A percentile compares a stretch with the other conserved stretches of the same genome.
Evolutionary conservation across 2,888 invertebrate genomes (phyloP).

Genomic region (Thyatira batis): DNA sequence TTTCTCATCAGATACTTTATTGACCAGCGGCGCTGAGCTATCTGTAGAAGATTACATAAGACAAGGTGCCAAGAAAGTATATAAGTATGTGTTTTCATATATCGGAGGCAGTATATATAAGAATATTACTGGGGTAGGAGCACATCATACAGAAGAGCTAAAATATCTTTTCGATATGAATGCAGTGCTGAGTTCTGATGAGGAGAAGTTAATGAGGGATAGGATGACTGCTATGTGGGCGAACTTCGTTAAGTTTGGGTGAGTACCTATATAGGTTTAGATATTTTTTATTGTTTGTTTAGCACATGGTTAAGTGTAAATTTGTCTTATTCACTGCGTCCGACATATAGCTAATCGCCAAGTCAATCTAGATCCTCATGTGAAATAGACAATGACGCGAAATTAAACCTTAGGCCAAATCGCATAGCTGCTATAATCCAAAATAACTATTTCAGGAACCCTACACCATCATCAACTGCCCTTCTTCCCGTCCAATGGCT

Average conservation of each 20-base stretch:
- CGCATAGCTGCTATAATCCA: too few species aligned
- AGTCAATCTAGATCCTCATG: too few species aligned
- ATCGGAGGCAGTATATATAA: constrained; percentile 35
- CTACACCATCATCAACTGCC: constrained; percentile 41
- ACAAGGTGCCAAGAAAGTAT: constrained; percentile 31
- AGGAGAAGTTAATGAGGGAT: constrained; percentile 42
- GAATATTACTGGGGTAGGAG: constrained; percentile 40
- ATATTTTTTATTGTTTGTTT: constrained; percentile 12
- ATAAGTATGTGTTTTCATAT: constrained; percentile 48
- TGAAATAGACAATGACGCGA: too few species aligned
- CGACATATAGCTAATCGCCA: too few species aligned
- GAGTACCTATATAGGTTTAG: constrained; percentile 22
- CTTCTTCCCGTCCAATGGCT: constrained; percentile 50
- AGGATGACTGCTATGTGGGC: constrained; percentile 48
- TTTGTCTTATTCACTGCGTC: too few species aligned
- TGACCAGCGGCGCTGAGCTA: constrained; percentile 42
- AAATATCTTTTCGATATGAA: constrained; percentile 39
- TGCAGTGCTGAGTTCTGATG: constrained; percentile 21
- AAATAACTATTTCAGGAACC: too few species aligned
- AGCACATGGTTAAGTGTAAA: too few species aligned
- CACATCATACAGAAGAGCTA: constrained; percentile 44
- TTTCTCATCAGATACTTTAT: constrained; percentile 38
- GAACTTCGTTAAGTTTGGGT: constrained; percentile 58
- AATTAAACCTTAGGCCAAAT: too few species aligned
- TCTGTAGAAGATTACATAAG: constrained; percentile 41